A percentile compares a stretch with the other conserved stretches of the same genome.
These are phyloP conservation scores for Eueides isabella DNA, from an alignment of 1,140 invertebrate species.

Conservation along the genomic window DNA sequence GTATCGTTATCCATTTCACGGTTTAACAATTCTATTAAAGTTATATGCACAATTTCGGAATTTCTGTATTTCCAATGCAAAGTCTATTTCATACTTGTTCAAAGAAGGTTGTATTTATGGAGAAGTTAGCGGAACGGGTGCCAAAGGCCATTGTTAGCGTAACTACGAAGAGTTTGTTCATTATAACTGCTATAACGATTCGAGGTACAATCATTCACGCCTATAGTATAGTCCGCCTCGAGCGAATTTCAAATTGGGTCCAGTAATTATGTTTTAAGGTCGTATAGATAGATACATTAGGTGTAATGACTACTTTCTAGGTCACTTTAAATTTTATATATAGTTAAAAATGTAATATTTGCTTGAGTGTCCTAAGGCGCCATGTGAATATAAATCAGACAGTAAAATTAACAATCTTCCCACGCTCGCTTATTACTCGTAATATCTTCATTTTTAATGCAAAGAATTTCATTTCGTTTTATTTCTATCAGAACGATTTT, in stretches of 20 bases:
- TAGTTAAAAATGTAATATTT: constrained; percentile 2
- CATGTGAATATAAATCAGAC: constrained; percentile 24
- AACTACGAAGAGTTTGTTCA: constrained; percentile 19
- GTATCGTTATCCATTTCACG: constrained; percentile 14
- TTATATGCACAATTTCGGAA: not conserved
- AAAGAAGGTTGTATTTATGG: constrained; percentile 7
- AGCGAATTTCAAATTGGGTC: not conserved
- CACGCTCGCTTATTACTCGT: constrained; percentile 15
- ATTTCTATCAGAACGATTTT: not conserved
- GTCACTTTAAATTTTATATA: constrained; percentile 1
- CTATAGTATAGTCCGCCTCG: not conserved
- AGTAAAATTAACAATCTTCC: constrained; percentile 35
- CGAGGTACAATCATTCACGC: constrained; percentile 8
- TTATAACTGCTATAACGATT: constrained; percentile 17
- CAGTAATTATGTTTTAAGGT: constrained; percentile 12
- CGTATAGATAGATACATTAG: not conserved
- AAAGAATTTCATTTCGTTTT: not conserved
- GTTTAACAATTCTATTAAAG: constrained; percentile 10
- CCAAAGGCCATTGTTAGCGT: constrained; percentile 12
- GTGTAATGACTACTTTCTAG: not conserved
- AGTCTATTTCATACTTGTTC: constrained; percentile 10
- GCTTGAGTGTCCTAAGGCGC: constrained; percentile 13
- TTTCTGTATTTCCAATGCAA: not conserved
- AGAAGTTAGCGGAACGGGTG: constrained; percentile 12
- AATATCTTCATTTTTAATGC: not conserved